Conservation (phyloP, 2,797 vertebrate species). For the Hydrocynus forskahlii region DNA sequence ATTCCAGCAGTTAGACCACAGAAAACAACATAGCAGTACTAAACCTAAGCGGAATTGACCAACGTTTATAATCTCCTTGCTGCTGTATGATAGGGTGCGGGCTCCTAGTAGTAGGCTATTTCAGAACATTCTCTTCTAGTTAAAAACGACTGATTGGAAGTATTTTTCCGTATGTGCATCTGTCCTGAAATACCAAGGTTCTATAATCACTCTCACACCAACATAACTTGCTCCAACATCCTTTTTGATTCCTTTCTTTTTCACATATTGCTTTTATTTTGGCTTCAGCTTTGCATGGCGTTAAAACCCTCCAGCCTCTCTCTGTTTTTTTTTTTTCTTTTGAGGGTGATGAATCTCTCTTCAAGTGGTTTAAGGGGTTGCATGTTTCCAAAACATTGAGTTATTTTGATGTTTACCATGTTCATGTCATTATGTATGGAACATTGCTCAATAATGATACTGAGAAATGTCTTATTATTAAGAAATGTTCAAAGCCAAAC, state of each 20-base stretch:
- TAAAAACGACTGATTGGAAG: neutral
- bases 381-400: conserved; percentile 31
- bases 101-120: neutral
- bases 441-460: conserved; percentile 6
- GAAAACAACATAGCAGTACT: neutral
- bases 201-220: conserved; percentile 18
- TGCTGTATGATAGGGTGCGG: neutral
- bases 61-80: neutral
- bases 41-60: neutral
- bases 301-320: neutral
- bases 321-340: too few relatives aligned
- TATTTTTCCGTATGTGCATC: conserved; percentile 7
- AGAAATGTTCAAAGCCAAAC: conserved; percentile 42
- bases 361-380: conserved; percentile 14
- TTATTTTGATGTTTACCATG: neutral
- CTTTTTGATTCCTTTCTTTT: conserved; percentile 28
- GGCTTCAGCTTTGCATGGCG: conserved; percentile 64
- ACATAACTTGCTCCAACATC: conserved; percentile 11
- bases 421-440: neutral
- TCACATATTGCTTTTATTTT: conserved; percentile 42
- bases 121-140: neutral
- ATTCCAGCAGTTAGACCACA: neutral
- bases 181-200: neutral
- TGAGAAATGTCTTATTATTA: neutral
- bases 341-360: conserved; percentile 3